Evolutionary conservation across 92 coral and sea anemone species (phyloP).

Genomic region (Zoanthus gigantus): DNA sequence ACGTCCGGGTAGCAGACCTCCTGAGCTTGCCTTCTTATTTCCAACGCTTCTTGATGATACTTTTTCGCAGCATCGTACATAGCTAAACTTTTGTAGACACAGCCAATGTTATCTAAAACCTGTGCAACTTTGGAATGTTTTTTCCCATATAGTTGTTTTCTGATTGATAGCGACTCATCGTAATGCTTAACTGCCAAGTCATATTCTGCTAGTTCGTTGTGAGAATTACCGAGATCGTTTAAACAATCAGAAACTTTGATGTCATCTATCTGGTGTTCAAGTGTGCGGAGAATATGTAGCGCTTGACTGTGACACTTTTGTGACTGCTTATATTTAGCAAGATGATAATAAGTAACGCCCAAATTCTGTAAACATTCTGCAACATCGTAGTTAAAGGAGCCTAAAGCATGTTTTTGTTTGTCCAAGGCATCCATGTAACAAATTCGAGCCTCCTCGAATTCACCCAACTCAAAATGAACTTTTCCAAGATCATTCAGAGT

Average conservation of each 20-base stretch:
- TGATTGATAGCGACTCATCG: constrained; percentile 27
- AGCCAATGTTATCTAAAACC: constrained; percentile 40
- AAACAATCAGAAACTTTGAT: constrained; percentile 18
- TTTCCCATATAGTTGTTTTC: constrained; percentile 7
- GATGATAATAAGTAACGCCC: constrained; percentile 29
- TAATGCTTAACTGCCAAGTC: constrained; percentile 9
- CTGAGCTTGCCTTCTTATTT: constrained; percentile 6
- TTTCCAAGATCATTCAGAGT: constrained; percentile 32
- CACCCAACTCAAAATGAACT: constrained; percentile 20
- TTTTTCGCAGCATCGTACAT: constrained; percentile 35
- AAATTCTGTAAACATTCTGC: constrained; percentile 53
- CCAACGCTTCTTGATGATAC: constrained; percentile 20
- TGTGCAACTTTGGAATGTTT: constrained; percentile 36
- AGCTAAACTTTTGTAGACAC: constrained; percentile 42
- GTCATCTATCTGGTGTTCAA: not conserved
- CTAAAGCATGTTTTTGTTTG: constrained; percentile 1
- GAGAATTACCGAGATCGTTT: constrained; percentile 35
- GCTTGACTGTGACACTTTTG: constrained; percentile 37
- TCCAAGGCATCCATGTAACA: constrained; percentile 22
- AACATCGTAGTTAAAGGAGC: constrained; percentile 34
- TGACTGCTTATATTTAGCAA: constrained; percentile 29
- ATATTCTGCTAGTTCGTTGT: constrained; percentile 31
- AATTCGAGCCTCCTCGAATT: constrained; percentile 19
- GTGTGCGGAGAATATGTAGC: constrained; percentile 14
- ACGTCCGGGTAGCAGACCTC: constrained; percentile 20